Conservation (phyloP, 2,113 vertebrate genomes). For the Chaetura pelagica region DNA sequence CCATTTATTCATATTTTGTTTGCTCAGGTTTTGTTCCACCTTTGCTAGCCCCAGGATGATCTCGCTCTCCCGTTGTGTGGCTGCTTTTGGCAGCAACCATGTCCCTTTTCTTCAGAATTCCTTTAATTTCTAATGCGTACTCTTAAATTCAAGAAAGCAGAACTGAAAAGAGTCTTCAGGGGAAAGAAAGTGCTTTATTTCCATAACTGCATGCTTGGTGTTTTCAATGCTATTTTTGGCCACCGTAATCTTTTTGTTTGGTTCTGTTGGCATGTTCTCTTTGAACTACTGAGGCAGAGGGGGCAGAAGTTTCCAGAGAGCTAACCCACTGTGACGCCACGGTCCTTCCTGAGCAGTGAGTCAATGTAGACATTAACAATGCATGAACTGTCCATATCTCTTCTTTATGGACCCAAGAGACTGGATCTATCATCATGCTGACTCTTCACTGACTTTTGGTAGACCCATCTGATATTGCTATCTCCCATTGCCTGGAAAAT, state of each 20-base stretch:
- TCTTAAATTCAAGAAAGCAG: conserved; percentile 23
- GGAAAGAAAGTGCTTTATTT: not conserved
- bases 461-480: not conserved
- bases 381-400: not conserved
- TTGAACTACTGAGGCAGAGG: conserved; percentile 5
- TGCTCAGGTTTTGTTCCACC: not conserved
- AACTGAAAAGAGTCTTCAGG: not conserved
- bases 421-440: not conserved
- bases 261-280: conserved; percentile 26
- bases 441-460: not conserved
- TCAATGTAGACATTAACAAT: not conserved
- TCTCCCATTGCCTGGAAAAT: not conserved
- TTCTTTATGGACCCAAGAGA: not conserved
- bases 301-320: conserved; percentile 38
- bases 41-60: not conserved
- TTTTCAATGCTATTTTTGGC: conserved; percentile 53
- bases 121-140: not conserved
- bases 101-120: not conserved
- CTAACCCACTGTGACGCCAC: not conserved
- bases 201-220: not conserved
- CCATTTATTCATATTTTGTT: not conserved
- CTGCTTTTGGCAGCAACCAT: not conserved
- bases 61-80: not conserved
- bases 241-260: conserved; percentile 33
- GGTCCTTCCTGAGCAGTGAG: conserved; percentile 13